Evolutionary conservation across 2,797 vertebrate genomes (phyloP).

Genomic region (Paratrypauchen microcephalus): DNA sequence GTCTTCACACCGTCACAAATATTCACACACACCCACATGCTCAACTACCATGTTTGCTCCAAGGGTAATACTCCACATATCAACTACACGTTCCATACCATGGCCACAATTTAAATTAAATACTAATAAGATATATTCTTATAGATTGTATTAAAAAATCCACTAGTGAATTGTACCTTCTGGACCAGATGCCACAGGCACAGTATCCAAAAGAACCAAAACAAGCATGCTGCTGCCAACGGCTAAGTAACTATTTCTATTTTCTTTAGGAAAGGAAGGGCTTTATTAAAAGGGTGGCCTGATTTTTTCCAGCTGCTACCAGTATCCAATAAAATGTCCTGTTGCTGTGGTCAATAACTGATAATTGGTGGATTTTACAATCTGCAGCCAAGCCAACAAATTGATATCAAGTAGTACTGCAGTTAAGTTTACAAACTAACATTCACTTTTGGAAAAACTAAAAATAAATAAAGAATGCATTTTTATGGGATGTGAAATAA

Average conservation of each 20-base stretch:
- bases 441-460: neutral
- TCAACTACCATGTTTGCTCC: conserved; percentile 22
- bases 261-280: neutral
- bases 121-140: neutral
- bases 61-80: conserved; percentile 5
- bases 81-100: conserved; percentile 10
- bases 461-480: neutral
- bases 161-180: neutral
- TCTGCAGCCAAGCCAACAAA: neutral
- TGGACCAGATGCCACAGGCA: neutral
- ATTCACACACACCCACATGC: conserved; percentile 58
- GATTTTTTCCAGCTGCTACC: neutral
- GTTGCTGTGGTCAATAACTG: neutral
- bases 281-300: neutral
- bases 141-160: neutral
- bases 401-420: no score
- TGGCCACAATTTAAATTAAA: neutral
- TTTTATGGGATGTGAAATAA: neutral
- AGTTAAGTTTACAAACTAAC: no score
- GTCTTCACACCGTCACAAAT: conserved; percentile 47
- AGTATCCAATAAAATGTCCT: neutral
- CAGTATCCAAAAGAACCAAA: neutral
- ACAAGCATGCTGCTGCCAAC: neutral
- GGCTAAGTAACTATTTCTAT: no score
- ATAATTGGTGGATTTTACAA: no score